Percentiles rank a stretch among this genome's conserved stretches.
Evolutionary conservation across 1,140 invertebrate genomes (phyloP).

Genomic region (Cryptotermes secundus): DNA sequence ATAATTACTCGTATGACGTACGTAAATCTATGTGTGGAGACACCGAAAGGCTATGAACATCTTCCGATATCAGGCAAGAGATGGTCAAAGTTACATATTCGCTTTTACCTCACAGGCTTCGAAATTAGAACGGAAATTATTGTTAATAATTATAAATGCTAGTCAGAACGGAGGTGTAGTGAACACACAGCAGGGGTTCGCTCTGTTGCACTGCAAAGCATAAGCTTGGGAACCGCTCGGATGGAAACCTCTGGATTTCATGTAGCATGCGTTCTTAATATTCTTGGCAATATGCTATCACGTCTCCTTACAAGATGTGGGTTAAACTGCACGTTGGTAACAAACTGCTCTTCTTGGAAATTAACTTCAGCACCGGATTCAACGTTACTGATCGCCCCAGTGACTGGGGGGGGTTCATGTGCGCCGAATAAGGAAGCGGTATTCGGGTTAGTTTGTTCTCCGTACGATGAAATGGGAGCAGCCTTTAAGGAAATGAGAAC

Average conservation of each 20-base stretch:
- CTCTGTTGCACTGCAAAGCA: neutral
- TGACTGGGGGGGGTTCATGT: neutral
- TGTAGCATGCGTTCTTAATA: neutral
- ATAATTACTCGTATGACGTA: no score
- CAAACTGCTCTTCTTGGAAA: slow-evolving; percentile 1
- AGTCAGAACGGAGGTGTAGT: neutral
- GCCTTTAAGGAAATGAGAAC: slow-evolving; percentile 16
- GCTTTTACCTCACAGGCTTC: neutral
- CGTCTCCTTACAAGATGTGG: slow-evolving; percentile 14
- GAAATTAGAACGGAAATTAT: neutral
- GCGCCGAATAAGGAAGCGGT: neutral
- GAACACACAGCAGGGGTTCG: neutral
- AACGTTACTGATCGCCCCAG: neutral
- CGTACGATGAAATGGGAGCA: neutral
- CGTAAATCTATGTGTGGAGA: no score
- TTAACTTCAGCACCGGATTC: neutral
- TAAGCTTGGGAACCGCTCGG: neutral
- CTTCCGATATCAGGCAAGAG: no score
- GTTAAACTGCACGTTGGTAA: slow-evolving; percentile 7
- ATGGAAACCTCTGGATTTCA: slow-evolving; percentile 2
- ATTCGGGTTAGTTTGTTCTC: neutral
- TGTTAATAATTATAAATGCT: neutral
- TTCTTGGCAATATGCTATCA: slow-evolving; percentile 12
- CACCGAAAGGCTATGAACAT: no score
- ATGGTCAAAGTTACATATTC: neutral